Evolutionary conservation across 2,888 invertebrate species (phyloP), one percentile per base, ranked within the genome.

Genomic region (Limnephilus lunatus): DNA sequence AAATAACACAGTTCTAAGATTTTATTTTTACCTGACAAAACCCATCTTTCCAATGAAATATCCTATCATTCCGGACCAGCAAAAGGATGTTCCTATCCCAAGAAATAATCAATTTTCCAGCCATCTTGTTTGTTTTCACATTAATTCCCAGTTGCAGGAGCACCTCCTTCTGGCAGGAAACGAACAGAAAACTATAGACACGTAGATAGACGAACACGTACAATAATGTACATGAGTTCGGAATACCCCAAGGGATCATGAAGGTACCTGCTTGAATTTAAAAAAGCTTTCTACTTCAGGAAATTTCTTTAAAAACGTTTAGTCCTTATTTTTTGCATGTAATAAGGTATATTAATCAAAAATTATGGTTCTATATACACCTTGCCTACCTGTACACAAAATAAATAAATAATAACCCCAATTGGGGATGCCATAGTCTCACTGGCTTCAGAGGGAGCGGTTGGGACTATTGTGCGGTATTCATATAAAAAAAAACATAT

Each of bases 41-140:
- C 53, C 53, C 19, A 68, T 68, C 4, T 19, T 68, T 68, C 25
- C 53, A 19, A 68, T 68, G 5, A 19, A 53, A 53, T 53, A 19
- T 53, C 53, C 44, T 15, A 48, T 25, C 5, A 12, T 44, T 15
- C 53, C 19, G 25, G 44, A 44, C 19, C 19, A 68, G 53, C 19
- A 83, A 83, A 35, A 31, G 15, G 83, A 35, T 19, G 83, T 83
- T 32, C 86, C n/a, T n/a, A 53, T 53, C 53, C 80, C 68, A 25
- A 88, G 88, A 88, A 68, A 88, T 80, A 88, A 88, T 88, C 88
- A 53, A 88, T 88, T 88, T 88, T 35, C 88, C 80, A 32, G 32
- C 88, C 87, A 31, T 48, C 80, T 35, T 80, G 88, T 88, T 88
- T 88, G 88, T 68, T 88, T 35, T 80, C 80, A 30, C 68, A 35